A percentile compares a stretch with the other conserved stretches of the same genome.
These are phyloP conservation scores for Danio kyathit DNA, from an alignment of 2,797 vertebrate species.

Conservation along the genomic window DNA sequence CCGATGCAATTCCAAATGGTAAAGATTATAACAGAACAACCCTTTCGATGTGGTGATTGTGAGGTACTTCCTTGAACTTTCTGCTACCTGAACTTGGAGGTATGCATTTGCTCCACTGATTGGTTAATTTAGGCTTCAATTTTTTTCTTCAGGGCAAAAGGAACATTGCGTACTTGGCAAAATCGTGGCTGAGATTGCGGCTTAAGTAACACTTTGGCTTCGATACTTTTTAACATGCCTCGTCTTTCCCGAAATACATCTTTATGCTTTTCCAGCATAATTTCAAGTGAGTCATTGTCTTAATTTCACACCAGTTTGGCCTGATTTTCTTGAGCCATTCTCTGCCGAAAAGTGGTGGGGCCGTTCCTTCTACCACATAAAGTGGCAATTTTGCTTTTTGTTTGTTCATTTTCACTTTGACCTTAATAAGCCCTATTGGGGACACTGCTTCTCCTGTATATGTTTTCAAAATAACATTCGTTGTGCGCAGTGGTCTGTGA, in stretches of 20 bases:
- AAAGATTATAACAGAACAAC: conserved; percentile 1
- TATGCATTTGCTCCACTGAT: background rate
- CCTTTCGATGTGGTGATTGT: conserved; percentile 8
- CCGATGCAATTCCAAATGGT: background rate
- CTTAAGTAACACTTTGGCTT: conserved; percentile 14
- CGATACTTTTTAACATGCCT: conserved; percentile 3
- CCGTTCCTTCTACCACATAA: conserved; percentile 28
- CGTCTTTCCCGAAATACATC: conserved; percentile 7
- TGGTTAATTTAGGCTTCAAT: background rate
- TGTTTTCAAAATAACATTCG: conserved; percentile 22
- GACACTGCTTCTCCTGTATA: conserved; percentile 23
- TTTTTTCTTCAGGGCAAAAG: conserved; percentile 4
- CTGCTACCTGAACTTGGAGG: background rate
- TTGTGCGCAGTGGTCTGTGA: background rate
- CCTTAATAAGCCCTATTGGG: conserved; percentile 20
- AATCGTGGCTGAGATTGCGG: conserved; percentile 4
- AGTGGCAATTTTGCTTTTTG: conserved; percentile 25
- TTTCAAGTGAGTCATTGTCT: background rate
- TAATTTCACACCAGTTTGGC: background rate
- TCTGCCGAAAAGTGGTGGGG: conserved; percentile 28
- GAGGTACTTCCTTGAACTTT: background rate
- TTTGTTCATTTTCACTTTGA: conserved; percentile 31
- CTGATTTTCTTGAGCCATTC: conserved; percentile 1
- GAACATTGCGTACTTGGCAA: background rate
- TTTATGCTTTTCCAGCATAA: background rate